Base-by-base conservation (phyloP, 2,797 vertebrate species). In the Podarcis siculus region DNA sequence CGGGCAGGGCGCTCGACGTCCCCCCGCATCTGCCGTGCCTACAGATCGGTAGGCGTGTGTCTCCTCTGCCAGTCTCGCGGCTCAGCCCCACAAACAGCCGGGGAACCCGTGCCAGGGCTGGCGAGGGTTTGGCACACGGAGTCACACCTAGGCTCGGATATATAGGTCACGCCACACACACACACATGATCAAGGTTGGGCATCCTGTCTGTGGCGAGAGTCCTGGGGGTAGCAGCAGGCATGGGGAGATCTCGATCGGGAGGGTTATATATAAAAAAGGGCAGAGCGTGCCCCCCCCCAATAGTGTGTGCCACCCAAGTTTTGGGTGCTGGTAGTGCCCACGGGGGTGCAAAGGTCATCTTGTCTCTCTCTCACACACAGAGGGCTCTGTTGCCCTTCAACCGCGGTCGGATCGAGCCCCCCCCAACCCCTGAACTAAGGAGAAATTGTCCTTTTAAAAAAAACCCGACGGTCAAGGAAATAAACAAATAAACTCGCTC, bases 161-260 rank as follows among this genome's bases (percentile, higher is more conserved):
- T 81, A 81, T 75, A 81, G 79, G 69, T 85, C 84, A 85, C 21
- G 73, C 58, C 73, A 85, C 58, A 45, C 37, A n/a, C 37, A n/a
- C 15, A 61, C 35, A 42, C 23, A 55, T 0, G 3, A 76, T 13
- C 35, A 37, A 71, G 69, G 32, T 8, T 4, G 19, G 55, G 19
- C 49, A 35, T 13, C 2, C 49, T 8, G 55, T n/a, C 78, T 23
- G 4, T 1, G 55, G 78, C 1, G n/a, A 2, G 49, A 4, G 30
- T 55, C 42, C 30, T 3, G 49, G 69, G 69, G n/a, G n/a, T 72
- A 35, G 75, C 35, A 21, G 39, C 32, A 7, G 73, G 37, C 21
- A 77, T 3, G 39, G 2, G 21, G 75, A 10, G 19, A 12, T 77
- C 21, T 25, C 35, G 23, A 30, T 23, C 15, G 32, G 32, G 45